Conservation (phyloP, 2,113 vertebrate species). For the Amphiprion ocellaris region DNA sequence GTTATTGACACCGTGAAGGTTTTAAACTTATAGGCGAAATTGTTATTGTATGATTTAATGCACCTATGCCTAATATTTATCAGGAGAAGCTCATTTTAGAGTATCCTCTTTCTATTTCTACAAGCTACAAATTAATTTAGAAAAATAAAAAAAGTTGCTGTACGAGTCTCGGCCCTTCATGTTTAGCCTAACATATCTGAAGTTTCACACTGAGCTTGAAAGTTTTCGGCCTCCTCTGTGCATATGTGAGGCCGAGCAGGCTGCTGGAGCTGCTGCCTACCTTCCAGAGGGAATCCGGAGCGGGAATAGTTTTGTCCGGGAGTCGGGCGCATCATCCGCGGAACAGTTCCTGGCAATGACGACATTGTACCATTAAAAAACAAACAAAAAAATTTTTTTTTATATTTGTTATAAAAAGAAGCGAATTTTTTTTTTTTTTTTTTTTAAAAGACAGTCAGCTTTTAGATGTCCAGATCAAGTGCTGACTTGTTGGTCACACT, state of each 20-base stretch:
- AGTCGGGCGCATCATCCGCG: constrained; percentile 94
- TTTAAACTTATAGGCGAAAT: too few relatives aligned
- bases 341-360: constrained; percentile 89
- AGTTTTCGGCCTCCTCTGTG: background rate
- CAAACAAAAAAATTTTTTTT: background rate
- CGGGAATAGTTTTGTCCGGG: constrained; percentile 95
- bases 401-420: background rate
- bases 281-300: constrained; percentile 95
- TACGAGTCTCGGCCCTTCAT: too few relatives aligned
- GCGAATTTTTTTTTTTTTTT: too few relatives aligned
- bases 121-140: too few relatives aligned
- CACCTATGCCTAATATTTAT: too few relatives aligned
- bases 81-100: too few relatives aligned
- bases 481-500: constrained; percentile 42
- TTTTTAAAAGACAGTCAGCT: constrained; percentile 7
- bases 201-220: background rate
- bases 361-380: constrained; percentile 73
- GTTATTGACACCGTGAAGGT: too few relatives aligned
- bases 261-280: constrained; percentile 79
- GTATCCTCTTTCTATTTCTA: too few relatives aligned
- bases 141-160: too few relatives aligned
- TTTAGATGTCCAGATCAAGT: constrained; percentile 47
- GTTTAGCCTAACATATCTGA: too few relatives aligned
- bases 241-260: background rate
- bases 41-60: too few relatives aligned